Conservation (phyloP, 2,797 vertebrate species). For the Corythornis leucogaster region DNA sequence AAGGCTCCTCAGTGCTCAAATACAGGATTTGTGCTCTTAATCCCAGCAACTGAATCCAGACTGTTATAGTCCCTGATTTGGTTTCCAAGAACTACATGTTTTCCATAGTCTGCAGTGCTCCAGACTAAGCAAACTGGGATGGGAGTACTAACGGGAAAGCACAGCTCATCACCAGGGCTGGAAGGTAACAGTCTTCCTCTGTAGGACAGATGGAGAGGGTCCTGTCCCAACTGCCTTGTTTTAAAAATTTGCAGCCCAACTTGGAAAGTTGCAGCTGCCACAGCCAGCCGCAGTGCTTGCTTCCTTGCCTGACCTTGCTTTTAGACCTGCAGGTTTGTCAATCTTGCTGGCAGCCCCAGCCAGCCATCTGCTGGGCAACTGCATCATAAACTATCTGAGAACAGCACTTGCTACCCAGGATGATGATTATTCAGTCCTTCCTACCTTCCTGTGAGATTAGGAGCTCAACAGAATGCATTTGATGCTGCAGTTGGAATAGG, state of each 20-base stretch:
- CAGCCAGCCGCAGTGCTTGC: background rate
- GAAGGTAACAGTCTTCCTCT: background rate
- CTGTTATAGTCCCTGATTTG: no score
- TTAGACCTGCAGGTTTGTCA: background rate
- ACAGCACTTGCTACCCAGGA: background rate
- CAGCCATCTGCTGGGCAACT: slow-evolving; percentile 37
- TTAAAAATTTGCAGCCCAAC: background rate
- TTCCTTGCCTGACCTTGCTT: background rate
- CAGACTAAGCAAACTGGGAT: background rate
- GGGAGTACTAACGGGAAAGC: background rate
- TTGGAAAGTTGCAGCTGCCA: background rate
- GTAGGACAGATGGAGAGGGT: background rate
- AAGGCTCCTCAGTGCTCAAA: background rate
- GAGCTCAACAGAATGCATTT: background rate
- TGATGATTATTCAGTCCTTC: background rate
- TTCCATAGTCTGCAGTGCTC: background rate
- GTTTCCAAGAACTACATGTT: background rate
- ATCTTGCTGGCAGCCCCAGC: background rate
- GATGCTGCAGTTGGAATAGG: background rate
- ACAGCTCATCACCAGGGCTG: background rate
- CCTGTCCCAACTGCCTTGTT: background rate
- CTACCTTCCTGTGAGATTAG: background rate
- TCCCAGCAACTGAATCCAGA: background rate
- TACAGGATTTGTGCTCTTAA: background rate
- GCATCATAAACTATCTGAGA: background rate